Percentiles rank a stretch among this genome's conserved stretches.
phyloP scores from a whole-genome alignment of 2,113 vertebrate genomes.

The Dipodomys spectabilis region DNA sequence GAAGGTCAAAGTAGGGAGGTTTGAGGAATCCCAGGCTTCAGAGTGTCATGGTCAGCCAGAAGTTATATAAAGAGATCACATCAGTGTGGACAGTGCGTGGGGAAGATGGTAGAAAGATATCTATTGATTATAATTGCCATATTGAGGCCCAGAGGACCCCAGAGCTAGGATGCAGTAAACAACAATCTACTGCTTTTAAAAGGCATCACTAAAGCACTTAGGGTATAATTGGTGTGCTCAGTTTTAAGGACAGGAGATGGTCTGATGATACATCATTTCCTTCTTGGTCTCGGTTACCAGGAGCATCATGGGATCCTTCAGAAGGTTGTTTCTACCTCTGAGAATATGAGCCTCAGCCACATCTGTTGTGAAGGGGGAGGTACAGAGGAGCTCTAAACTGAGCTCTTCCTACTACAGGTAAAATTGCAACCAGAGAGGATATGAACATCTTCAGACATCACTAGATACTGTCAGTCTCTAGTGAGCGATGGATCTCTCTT shows the following conservation, averaged over 20 bases:
- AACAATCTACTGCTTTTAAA: neutral
- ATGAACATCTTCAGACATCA: neutral
- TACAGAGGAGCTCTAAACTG: neutral
- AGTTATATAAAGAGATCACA: neutral
- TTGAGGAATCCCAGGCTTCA: too few relatives aligned
- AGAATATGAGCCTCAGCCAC: neutral
- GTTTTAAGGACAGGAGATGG: neutral
- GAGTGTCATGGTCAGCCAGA: neutral
- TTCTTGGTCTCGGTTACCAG: neutral
- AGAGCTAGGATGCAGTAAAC: neutral
- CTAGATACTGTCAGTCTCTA: neutral
- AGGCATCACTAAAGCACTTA: neutral
- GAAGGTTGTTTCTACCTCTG: too few relatives aligned
- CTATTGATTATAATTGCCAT: slow-evolving; percentile 19
- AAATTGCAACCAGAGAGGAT: neutral
- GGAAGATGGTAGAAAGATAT: neutral
- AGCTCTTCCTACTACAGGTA: neutral
- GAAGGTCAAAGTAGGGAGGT: too few relatives aligned
- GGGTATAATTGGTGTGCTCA: neutral
- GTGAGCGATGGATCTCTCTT: neutral
- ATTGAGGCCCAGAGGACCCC: neutral
- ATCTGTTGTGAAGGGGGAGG: neutral
- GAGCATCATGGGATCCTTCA: neutral
- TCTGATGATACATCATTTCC: neutral
- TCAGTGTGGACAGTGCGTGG: neutral